These are phyloP conservation scores for Drosophila grimshawi DNA, from an alignment of 1,140 invertebrate species.

Conservation along the genomic window DNA sequence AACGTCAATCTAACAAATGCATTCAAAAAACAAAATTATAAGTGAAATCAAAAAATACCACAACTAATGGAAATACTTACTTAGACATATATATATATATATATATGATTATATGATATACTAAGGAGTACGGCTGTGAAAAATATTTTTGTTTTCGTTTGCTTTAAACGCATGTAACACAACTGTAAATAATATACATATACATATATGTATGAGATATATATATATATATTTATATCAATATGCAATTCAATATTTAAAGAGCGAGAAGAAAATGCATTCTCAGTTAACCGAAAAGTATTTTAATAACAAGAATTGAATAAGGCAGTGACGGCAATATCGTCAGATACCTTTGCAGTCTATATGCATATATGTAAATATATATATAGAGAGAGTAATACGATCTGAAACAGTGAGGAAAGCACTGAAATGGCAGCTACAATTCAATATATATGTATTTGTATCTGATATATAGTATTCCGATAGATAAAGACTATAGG, in stretches of 20 bases:
- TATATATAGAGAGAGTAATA: neutral
- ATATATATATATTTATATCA: constrained; percentile 34
- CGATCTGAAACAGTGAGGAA: neutral
- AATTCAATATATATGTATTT: too few relatives aligned
- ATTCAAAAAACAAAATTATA: constrained; percentile 18
- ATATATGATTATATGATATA: constrained; percentile 15
- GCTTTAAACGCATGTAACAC: constrained; percentile 61
- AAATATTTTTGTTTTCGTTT: constrained; percentile 62
- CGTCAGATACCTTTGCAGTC: constrained; percentile 2
- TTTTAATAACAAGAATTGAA: constrained; percentile 24
- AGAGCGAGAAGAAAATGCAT: constrained; percentile 11
- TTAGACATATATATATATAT: neutral
- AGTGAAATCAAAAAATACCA: constrained; percentile 33
- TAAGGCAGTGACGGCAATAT: neutral
- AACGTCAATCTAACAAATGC: constrained; percentile 18
- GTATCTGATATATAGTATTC: too few relatives aligned
- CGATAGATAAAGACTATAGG: too few relatives aligned
- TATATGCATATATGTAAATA: neutral
- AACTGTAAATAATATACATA: constrained; percentile 61
- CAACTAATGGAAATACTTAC: constrained; percentile 25
- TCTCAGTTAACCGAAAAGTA: constrained; percentile 26
- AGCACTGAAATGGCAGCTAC: too few relatives aligned
- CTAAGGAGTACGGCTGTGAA: constrained; percentile 72
- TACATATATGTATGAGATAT: constrained; percentile 13
- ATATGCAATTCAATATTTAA: constrained; percentile 30